These are phyloP conservation scores for Diprion similis DNA, from an alignment of 1,140 invertebrate species.

Conservation along the genomic window DNA sequence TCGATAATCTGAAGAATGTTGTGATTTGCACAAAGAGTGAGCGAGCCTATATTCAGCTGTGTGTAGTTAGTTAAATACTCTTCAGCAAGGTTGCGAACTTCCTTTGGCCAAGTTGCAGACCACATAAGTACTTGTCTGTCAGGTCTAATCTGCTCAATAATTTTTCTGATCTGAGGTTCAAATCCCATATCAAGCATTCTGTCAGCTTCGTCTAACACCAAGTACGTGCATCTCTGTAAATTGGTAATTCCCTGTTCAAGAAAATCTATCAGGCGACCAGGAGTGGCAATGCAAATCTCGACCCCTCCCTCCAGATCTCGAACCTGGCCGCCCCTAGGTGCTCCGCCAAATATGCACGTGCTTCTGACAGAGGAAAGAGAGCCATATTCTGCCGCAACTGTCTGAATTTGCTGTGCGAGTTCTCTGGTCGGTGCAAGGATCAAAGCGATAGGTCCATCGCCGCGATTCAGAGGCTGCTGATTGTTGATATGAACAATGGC, in stretches of 20 bases:
- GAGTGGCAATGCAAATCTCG: slow-evolving; percentile 93
- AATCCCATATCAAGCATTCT: slow-evolving; percentile 99
- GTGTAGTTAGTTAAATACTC: slow-evolving; percentile 92
- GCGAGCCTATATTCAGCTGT: slow-evolving; percentile 94
- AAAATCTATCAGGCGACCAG: slow-evolving; percentile 96
- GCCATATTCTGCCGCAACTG: slow-evolving; percentile 91
- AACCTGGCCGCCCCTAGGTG: slow-evolving; percentile 87
- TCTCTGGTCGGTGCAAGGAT: slow-evolving; percentile 94
- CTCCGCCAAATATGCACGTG: slow-evolving; percentile 95
- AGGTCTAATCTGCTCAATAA: slow-evolving; percentile 93
- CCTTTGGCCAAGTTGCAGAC: slow-evolving; percentile 98
- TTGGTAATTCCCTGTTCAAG: slow-evolving; percentile 90
- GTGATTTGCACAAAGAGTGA: slow-evolving; percentile 93
- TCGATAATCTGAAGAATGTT: slow-evolving; percentile 97
- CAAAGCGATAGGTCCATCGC: slow-evolving; percentile 90
- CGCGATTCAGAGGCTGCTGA: slow-evolving; percentile 79
- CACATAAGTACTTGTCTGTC: slow-evolving; percentile 97
- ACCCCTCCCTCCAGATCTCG: slow-evolving; percentile 88
- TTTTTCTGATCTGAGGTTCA: slow-evolving; percentile 98
- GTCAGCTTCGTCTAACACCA: slow-evolving; percentile 98
- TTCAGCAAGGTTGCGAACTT: slow-evolving; percentile 91
- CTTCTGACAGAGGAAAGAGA: slow-evolving; percentile 83
- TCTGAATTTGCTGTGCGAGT: slow-evolving; percentile 95
- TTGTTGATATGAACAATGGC: slow-evolving; percentile 93
- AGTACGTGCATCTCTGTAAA: slow-evolving; percentile 87